Evolutionary conservation across 2,113 vertebrate species (phyloP).

Genomic region (Dendrocopos noguchii): DNA sequence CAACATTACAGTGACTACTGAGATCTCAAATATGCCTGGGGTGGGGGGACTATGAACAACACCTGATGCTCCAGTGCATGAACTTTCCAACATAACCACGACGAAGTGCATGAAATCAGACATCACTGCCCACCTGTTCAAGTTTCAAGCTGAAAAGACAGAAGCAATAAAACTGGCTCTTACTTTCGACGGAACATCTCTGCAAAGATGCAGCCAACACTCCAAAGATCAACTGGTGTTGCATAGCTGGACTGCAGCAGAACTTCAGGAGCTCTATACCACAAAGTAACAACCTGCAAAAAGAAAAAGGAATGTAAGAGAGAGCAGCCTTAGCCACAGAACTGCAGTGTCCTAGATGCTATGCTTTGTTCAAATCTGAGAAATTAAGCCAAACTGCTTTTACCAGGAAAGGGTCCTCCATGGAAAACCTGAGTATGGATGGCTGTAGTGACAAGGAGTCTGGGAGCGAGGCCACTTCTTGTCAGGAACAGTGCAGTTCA

Average conservation of each 20-base stretch:
- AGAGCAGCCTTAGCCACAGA: background rate
- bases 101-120: background rate
- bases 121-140: background rate
- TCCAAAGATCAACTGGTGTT: conserved; percentile 97
- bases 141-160: background rate
- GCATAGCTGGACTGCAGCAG: conserved; percentile 97
- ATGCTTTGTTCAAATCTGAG: background rate
- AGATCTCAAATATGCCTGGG: background rate
- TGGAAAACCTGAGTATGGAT: background rate
- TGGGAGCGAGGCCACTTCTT: background rate
- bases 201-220: conserved; percentile 97
- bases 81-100: background rate
- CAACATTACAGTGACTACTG: background rate
- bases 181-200: conserved; percentile 99
- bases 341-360: background rate
- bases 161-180: conserved; percentile 61
- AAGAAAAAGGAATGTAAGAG: conserved; percentile 15
- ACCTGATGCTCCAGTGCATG: background rate
- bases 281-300: conserved; percentile 94
- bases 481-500: background rate
- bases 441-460: background rate
- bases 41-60: background rate
- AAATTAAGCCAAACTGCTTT: background rate
- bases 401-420: background rate
- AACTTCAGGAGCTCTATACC: conserved; percentile 97